Conservation (phyloP, 2,113 vertebrate genomes). For the Porphyrio hochstetteri region DNA sequence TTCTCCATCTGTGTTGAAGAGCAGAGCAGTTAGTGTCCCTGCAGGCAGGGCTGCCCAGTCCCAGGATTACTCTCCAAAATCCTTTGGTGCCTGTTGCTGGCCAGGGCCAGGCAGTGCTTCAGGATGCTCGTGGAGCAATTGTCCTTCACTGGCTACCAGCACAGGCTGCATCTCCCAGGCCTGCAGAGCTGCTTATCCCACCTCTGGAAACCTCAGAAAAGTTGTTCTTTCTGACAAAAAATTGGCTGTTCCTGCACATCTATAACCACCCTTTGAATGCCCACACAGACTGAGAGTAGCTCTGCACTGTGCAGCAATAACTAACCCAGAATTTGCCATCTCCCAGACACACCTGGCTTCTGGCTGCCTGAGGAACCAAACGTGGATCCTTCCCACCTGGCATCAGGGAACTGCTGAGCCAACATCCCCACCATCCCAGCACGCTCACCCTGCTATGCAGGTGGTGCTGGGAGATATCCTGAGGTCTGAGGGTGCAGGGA, state of each 20-base stretch:
- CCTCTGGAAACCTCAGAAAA: neutral
- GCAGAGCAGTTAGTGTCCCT: neutral
- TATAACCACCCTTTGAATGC: neutral
- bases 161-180: neutral
- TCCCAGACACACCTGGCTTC: neutral
- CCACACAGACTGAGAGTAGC: neutral
- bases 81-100: neutral
- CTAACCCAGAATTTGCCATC: neutral
- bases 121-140: neutral
- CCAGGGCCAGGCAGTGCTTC: neutral
- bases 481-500: neutral
- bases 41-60: neutral
- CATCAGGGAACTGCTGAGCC: neutral
- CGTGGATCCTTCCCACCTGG: neutral
- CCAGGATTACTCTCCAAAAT: neutral
- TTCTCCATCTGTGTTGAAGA: slow-evolving; percentile 69
- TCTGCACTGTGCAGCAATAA: neutral
- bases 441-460: neutral
- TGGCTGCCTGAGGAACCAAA: neutral
- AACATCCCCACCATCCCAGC: neutral
- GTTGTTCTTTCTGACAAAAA: neutral
- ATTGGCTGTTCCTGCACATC: neutral
- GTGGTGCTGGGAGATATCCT: neutral
- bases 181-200: neutral
- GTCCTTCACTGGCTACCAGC: neutral